phyloP scores from a whole-genome alignment of 1,140 invertebrate genomes.

The Globodera rostochiensis region DNA sequence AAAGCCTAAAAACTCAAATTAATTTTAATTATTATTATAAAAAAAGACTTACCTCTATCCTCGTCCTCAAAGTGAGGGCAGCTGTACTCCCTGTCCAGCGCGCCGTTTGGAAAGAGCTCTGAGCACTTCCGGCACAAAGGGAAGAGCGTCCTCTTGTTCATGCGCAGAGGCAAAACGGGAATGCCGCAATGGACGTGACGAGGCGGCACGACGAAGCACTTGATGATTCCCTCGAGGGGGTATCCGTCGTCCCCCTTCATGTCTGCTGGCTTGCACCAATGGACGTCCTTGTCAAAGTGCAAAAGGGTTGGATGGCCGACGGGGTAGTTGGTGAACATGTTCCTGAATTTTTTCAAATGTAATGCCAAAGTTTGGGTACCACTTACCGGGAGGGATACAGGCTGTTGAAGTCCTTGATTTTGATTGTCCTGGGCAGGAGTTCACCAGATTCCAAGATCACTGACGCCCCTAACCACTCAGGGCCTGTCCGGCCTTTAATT shows the following conservation, averaged over 20 bases:
- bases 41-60: background rate
- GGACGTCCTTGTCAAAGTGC: background rate
- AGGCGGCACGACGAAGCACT: background rate
- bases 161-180: background rate
- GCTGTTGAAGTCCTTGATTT: constrained; percentile 5
- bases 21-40: background rate
- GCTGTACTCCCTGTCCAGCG: background rate
- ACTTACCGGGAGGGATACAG: background rate
- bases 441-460: background rate
- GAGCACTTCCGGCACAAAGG: constrained; percentile 7
- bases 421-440: background rate
- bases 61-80: background rate
- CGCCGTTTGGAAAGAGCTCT: background rate
- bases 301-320: background rate
- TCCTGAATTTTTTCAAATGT: background rate
- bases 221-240: background rate
- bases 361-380: background rate
- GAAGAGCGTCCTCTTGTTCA: background rate
- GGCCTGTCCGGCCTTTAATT: background rate
- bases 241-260: background rate
- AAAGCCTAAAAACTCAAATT: background rate
- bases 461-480: background rate
- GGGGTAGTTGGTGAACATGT: constrained; percentile 4
- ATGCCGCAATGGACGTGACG: background rate
- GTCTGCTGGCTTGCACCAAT: background rate